phyloP scores from a whole-genome alignment of 2,888 invertebrate species.

The Serripes groenlandicus region DNA sequence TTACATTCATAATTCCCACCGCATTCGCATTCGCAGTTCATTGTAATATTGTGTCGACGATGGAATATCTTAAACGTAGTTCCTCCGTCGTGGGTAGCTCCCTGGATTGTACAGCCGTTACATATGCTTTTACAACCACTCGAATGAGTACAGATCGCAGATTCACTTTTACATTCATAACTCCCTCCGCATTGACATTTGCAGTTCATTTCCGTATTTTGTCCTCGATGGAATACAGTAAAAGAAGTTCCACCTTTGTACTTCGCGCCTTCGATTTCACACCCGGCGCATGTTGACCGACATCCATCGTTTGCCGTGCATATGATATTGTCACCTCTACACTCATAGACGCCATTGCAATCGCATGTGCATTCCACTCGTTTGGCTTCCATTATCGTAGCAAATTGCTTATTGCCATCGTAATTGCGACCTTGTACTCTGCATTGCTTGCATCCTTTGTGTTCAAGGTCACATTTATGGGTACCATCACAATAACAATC shows the following conservation, averaged over 20 bases:
- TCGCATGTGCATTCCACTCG: conserved; percentile 60
- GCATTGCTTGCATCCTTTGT: conserved; percentile 47
- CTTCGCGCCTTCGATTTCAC: conserved; percentile 70
- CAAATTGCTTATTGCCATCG: conserved; percentile 65
- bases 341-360: conserved; percentile 62
- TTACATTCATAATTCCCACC: conserved; percentile 80
- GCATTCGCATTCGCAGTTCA: conserved; percentile 69
- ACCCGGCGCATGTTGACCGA: conserved; percentile 57
- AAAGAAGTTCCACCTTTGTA: conserved; percentile 52
- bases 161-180: conserved; percentile 36
- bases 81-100: conserved; percentile 31
- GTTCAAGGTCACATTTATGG: conserved; percentile 35
- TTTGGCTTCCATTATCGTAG: conserved; percentile 29
- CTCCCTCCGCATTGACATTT: conserved; percentile 64
- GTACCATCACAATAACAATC: conserved; percentile 55
- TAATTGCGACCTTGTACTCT: conserved; percentile 41
- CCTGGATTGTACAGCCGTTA: conserved; percentile 45
- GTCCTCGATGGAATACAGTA: conserved; percentile 48
- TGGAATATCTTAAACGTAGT: conserved; percentile 37
- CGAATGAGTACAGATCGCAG: conserved; percentile 11
- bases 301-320: conserved; percentile 54
- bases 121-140: conserved; percentile 39
- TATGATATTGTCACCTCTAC: conserved; percentile 30
- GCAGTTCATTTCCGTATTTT: conserved; percentile 57
- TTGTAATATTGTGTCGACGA: conserved; percentile 50